phyloP scores from a whole-genome alignment of 2,888 invertebrate species.

The Acanthacorydalis orientalis region DNA sequence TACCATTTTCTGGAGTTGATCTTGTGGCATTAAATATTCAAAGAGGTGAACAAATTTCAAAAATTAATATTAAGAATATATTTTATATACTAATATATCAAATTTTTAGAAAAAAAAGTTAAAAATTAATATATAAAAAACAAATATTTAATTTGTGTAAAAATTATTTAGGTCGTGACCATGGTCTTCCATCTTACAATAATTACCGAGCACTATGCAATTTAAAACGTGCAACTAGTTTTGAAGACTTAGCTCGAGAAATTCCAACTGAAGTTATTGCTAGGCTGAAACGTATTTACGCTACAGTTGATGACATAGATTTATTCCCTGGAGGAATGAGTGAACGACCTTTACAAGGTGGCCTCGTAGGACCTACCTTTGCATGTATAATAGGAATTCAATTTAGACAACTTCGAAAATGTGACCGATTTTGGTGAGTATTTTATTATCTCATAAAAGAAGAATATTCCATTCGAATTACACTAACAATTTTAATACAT shows the following conservation, averaged over 20 bases:
- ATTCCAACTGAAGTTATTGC: slow-evolving; percentile 71
- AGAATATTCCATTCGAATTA: not conserved
- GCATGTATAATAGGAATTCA: slow-evolving; percentile 90
- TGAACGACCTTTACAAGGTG: slow-evolving; percentile 74
- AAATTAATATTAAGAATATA: not conserved
- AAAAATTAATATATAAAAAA: not conserved
- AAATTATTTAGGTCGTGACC: slow-evolving; percentile 47
- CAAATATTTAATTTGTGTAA: not conserved
- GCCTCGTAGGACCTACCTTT: slow-evolving; percentile 85
- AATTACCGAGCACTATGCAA: slow-evolving; percentile 84
- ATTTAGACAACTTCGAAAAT: slow-evolving; percentile 76
- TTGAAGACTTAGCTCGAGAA: slow-evolving; percentile 76
- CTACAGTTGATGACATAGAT: slow-evolving; percentile 88
- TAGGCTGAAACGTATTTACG: slow-evolving; percentile 62
- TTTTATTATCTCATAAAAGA: not conserved
- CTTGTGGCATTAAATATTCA: slow-evolving; percentile 83
- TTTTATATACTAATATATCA: not conserved
- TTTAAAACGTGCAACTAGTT: slow-evolving; percentile 63
- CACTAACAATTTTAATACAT: slow-evolving; percentile 1
- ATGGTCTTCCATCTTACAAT: slow-evolving; percentile 78
- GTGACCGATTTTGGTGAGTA: slow-evolving; percentile 80
- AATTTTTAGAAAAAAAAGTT: not conserved
- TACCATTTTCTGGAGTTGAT: slow-evolving; percentile 86
- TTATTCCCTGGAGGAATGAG: slow-evolving; percentile 92
- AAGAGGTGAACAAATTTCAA: slow-evolving; percentile 28